A percentile compares a stretch with the other conserved stretches of the same genome.
Evolutionary conservation across 2,888 invertebrate species (phyloP).

Genomic region (Empis livida): DNA sequence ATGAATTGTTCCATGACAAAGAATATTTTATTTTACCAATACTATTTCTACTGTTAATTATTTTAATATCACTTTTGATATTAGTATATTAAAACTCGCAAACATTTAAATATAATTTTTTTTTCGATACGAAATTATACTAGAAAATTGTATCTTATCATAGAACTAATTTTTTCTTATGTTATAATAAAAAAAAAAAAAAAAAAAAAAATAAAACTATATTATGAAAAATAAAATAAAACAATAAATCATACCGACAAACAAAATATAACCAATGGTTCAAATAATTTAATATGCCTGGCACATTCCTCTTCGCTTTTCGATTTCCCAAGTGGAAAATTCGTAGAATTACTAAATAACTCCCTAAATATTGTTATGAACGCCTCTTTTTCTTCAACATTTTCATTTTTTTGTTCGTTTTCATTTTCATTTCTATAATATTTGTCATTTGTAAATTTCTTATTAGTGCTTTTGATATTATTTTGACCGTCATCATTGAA

Average conservation of each 20-base stretch:
- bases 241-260: conserved; percentile 48
- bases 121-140: no score
- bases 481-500: neutral
- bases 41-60: no score
- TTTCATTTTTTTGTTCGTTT: neutral
- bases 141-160: neutral
- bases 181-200: neutral
- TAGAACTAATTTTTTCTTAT: neutral
- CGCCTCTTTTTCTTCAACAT: neutral
- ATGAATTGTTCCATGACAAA: no score
- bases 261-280: conserved; percentile 88
- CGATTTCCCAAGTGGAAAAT: conserved; percentile 26
- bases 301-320: conserved; percentile 51
- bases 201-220: neutral
- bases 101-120: no score
- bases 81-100: no score
- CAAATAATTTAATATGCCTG: conserved; percentile 73
- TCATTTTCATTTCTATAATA: conserved; percentile 1
- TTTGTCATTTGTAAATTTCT: neutral
- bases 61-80: no score
- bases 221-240: neutral
- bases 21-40: no score
- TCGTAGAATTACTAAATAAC: conserved; percentile 27
- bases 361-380: conserved; percentile 26
- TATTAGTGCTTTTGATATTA: neutral